Evolutionary conservation across 2,888 invertebrate species (phyloP).

Genomic region (Endotricha flammealis): DNA sequence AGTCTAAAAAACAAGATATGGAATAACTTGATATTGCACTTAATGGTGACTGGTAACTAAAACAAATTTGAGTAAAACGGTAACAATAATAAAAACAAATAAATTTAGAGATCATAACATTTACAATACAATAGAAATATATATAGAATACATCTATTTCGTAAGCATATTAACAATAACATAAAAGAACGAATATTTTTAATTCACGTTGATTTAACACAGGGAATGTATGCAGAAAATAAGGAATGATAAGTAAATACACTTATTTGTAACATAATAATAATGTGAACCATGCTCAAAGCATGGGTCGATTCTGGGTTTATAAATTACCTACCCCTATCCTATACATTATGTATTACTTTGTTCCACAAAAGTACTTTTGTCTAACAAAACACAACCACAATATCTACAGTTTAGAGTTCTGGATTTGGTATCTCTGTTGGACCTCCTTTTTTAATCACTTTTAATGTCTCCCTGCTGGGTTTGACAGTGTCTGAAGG

Average conservation of each 20-base stretch:
- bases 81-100: conserved; percentile 7
- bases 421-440: conserved; percentile 63
- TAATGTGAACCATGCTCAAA: not conserved
- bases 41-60: conserved; percentile 31
- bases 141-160: not conserved
- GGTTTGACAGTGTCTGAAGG: conserved; percentile 75
- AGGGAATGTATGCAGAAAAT: too few species aligned
- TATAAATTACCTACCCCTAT: too few species aligned
- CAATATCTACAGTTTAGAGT: conserved; percentile 29
- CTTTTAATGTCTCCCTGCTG: conserved; percentile 74
- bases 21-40: conserved; percentile 31
- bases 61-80: conserved; percentile 10
- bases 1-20: too few species aligned
- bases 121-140: conserved; percentile 5
- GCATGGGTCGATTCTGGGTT: too few species aligned
- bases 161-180: not conserved
- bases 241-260: not conserved
- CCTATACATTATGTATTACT: not conserved
- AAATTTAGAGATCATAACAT: conserved; percentile 12
- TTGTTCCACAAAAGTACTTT: conserved; percentile 28
- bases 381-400: conserved; percentile 25
- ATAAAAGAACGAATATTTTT: conserved; percentile 1
- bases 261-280: too few species aligned
- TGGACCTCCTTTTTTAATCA: conserved; percentile 78
- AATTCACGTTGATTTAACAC: too few species aligned